A percentile compares a stretch with the other conserved stretches of the same genome.
Conservation (phyloP, 2,797 vertebrate genomes). For the Pristis pectinata region DNA sequence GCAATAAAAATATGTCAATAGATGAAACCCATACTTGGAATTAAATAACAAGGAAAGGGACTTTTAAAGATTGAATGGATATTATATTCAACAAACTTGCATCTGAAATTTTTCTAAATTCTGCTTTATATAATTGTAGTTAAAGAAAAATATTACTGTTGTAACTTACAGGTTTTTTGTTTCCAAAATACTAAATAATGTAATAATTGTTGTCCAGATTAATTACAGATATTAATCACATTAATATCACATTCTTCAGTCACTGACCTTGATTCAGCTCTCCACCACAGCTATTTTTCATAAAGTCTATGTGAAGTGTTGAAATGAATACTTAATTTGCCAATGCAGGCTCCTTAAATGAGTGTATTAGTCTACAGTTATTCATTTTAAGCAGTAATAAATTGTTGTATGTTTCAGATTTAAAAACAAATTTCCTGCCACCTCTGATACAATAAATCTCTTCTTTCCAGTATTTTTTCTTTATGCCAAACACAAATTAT, state of each 20-base stretch:
- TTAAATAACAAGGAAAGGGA: neutral
- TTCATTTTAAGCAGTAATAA: neutral
- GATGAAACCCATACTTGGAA: neutral
- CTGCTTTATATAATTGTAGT: neutral
- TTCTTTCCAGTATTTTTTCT: neutral
- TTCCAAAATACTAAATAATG: neutral
- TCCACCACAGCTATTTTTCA: neutral
- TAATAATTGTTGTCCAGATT: neutral
- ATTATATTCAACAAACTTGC: neutral
- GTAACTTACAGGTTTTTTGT: neutral
- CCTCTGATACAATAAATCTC: neutral
- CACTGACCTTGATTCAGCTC: neutral
- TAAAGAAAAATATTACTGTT: neutral
- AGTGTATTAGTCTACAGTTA: neutral
- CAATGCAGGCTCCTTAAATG: neutral
- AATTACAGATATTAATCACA: neutral
- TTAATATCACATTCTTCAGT: neutral
- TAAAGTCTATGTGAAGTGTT: neutral
- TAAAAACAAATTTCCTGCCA: neutral
- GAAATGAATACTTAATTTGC: neutral
- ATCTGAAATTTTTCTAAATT: neutral
- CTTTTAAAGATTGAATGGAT: neutral
- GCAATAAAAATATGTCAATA: neutral
- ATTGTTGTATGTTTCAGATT: neutral
- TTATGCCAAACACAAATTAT: neutral